Conservation (phyloP, 2,888 invertebrate species). For the Mycalesis mineus region DNA sequence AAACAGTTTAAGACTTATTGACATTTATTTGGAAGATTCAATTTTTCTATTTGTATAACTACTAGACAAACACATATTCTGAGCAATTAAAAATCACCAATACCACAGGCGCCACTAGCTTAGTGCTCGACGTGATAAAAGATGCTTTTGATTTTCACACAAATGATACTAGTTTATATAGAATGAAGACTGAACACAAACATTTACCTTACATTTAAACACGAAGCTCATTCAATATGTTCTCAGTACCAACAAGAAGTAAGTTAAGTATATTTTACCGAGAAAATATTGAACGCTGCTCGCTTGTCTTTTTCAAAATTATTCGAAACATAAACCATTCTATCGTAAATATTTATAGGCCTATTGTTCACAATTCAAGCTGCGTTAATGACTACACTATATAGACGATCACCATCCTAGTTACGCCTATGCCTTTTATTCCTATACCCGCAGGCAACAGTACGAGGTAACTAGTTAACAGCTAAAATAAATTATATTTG, state of each 20-base stretch:
- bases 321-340: not conserved
- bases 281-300: not conserved
- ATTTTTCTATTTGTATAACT: constrained; percentile 3
- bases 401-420: not conserved
- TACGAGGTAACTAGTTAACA: constrained; percentile 23
- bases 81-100: constrained; percentile 18
- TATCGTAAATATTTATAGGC: not conserved
- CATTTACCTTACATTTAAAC: no score
- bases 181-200: no score
- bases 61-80: constrained; percentile 12
- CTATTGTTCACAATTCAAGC: not conserved
- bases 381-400: not conserved
- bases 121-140: not conserved
- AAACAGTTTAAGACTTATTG: not conserved
- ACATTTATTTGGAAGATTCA: constrained; percentile 23
- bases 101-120: not conserved
- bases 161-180: no score
- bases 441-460: constrained; percentile 11
- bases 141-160: no score
- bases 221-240: not conserved
- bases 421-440: not conserved
- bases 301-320: not conserved
- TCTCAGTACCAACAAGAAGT: not conserved
- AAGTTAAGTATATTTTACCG: no score
- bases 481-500: constrained; percentile 27